Conservation (phyloP, 2,113 vertebrate genomes). For the Sclerurus mexicanus region DNA sequence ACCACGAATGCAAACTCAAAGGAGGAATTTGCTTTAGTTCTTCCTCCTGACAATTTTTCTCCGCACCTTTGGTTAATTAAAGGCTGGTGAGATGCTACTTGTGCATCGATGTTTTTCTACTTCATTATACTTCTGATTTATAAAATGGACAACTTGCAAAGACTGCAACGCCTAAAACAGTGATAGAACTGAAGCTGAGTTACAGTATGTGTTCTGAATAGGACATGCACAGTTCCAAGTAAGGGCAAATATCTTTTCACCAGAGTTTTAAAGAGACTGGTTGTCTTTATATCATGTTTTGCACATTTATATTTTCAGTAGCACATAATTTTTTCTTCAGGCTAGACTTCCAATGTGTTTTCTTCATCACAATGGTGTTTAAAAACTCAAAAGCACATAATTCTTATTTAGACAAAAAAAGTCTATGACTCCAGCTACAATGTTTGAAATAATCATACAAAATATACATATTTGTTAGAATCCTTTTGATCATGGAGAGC, state of each 20-base stretch:
- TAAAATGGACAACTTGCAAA: constrained; percentile 10
- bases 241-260: background rate
- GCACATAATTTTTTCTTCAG: constrained; percentile 43
- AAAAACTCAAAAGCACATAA: constrained; percentile 73
- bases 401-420: constrained; percentile 73
- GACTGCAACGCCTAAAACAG: background rate
- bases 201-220: constrained; percentile 39
- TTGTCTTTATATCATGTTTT: constrained; percentile 26
- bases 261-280: background rate
- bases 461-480: constrained; percentile 86
- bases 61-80: background rate
- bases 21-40: background rate
- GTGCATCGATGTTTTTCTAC: background rate
- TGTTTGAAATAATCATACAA: constrained; percentile 84
- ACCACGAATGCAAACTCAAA: constrained; percentile 31
- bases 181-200: background rate
- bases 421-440: constrained; percentile 74
- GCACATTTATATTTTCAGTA: constrained; percentile 19
- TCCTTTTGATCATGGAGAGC: constrained; percentile 79
- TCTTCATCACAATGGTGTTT: constrained; percentile 68
- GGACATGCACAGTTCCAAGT: background rate
- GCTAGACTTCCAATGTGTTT: constrained; percentile 55
- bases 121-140: background rate
- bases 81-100: background rate
- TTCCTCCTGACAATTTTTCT: background rate